Evolutionary conservation across 2,113 vertebrate species (phyloP).

Genomic region (Oreochromis tanganicae): DNA sequence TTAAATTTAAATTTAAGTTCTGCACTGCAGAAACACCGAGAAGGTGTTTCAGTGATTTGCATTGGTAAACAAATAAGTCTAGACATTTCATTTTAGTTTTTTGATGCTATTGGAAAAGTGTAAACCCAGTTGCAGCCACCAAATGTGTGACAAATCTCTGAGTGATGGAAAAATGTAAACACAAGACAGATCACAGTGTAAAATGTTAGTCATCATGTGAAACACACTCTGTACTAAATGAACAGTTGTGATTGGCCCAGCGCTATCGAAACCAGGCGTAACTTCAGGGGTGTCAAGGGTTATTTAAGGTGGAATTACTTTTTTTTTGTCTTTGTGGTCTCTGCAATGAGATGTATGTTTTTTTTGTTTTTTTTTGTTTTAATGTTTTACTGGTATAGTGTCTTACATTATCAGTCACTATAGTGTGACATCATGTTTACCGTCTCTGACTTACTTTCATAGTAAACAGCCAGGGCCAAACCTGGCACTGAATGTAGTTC

Average conservation of each 20-base stretch:
- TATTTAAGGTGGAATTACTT: background rate
- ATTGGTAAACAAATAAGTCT: background rate
- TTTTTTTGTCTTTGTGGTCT: background rate
- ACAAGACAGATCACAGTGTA: background rate
- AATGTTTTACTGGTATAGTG: background rate
- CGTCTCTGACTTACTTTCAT: background rate
- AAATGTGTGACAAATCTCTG: background rate
- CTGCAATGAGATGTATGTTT: background rate
- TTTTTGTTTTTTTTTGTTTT: background rate
- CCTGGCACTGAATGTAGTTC: background rate
- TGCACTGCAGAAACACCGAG: background rate
- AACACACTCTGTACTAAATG: background rate
- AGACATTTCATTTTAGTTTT: background rate
- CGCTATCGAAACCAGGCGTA: background rate
- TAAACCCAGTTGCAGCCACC: background rate
- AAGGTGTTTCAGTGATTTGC: background rate
- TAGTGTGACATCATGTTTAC: background rate
- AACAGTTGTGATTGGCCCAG: background rate
- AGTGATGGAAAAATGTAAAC: background rate
- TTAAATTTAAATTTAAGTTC: background rate
- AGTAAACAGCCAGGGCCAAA: background rate
- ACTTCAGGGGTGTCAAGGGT: background rate
- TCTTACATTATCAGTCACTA: background rate
- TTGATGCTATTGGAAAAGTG: background rate
- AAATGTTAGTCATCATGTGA: background rate